Conservation (phyloP, 2,113 vertebrate genomes). For the Chunga burmeisteri region DNA sequence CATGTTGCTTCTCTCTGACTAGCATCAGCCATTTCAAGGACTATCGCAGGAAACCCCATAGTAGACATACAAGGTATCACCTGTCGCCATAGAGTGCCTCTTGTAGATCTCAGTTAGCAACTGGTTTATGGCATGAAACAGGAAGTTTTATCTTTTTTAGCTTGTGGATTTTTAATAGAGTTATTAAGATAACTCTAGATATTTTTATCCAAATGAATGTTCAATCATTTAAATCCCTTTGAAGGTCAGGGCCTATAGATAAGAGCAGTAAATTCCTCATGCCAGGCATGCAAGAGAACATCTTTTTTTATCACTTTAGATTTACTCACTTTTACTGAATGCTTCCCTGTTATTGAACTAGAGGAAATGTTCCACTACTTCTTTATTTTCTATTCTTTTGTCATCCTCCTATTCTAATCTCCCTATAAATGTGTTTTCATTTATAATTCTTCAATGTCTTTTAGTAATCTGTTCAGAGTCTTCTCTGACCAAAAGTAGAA, state of each 20-base stretch:
- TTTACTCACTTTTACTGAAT: neutral
- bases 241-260: neutral
- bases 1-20: neutral
- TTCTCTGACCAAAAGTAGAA: neutral
- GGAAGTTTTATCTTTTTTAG: neutral
- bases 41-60: neutral
- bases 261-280: neutral
- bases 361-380: neutral
- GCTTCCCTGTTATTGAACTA: neutral
- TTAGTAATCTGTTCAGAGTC: neutral
- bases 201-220: conserved; percentile 3
- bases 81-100: neutral
- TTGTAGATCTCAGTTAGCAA: neutral
- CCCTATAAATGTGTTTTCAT: neutral
- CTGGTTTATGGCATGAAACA: neutral
- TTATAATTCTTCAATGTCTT: neutral
- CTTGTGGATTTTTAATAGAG: neutral
- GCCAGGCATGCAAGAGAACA: neutral
- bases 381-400: neutral
- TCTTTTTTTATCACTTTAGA: neutral
- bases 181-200: neutral
- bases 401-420: neutral
- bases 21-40: neutral
- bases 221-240: conserved; percentile 4
- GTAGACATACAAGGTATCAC: neutral